These are phyloP conservation scores for Rhyacophila evoluta DNA, from an alignment of 2,888 invertebrate species.

Conservation along the genomic window DNA sequence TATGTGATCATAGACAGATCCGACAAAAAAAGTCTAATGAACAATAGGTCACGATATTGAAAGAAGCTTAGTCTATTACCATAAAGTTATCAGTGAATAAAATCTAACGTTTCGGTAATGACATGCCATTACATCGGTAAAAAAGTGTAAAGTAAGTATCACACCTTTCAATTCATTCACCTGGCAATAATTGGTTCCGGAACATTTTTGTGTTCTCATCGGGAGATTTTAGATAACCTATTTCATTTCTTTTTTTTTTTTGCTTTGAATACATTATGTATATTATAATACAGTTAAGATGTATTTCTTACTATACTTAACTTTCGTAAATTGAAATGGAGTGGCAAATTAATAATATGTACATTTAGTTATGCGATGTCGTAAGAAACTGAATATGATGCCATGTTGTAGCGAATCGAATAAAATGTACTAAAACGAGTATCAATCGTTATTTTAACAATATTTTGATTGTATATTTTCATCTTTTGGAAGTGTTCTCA, in stretches of 20 bases:
- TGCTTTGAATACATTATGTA: neutral
- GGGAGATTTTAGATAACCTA: neutral
- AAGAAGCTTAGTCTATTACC: neutral
- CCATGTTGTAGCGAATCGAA: too few relatives aligned
- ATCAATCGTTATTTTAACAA: too few relatives aligned
- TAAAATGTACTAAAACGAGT: too few relatives aligned
- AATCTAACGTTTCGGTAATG: neutral
- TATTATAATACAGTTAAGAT: neutral
- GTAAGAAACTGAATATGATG: too few relatives aligned
- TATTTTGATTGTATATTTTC: too few relatives aligned
- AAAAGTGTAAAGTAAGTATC: neutral
- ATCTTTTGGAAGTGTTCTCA: too few relatives aligned
- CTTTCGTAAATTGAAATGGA: too few relatives aligned
- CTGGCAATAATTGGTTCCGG: slow-evolving; percentile 8
- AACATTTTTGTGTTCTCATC: neutral
- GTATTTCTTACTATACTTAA: neutral
- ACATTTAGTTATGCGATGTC: too few relatives aligned
- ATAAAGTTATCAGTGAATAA: neutral
- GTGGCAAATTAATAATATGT: too few relatives aligned
- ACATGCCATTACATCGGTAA: slow-evolving; percentile 1
- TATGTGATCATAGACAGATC: neutral
- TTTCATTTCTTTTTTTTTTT: neutral
- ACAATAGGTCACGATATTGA: neutral
- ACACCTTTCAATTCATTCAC: neutral
- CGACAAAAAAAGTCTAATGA: neutral